Evolutionary conservation across 2,113 vertebrate species (phyloP), one percentile per base, ranked within the genome.

Genomic region (Ctenodactylus gundi): DNA sequence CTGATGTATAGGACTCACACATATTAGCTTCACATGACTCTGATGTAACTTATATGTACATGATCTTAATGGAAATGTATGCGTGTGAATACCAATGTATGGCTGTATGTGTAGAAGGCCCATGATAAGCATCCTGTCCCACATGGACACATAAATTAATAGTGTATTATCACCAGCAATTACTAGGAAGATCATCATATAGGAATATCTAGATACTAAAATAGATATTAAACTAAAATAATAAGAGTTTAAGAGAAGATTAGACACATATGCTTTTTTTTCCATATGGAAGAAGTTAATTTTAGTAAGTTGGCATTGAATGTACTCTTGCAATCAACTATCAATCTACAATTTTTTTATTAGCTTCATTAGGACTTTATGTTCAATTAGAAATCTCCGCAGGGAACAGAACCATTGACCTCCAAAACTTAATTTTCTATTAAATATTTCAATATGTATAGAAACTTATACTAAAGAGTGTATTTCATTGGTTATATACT

Each of bases 351-450:
- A 86, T 64, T 64, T 76, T 92, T 95, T 89, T 93, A 93, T 86
- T 78, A 94, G 58, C 44, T 73, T 96, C 81, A 78, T 93, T 97
- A 97, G 73, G n/a, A 73, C 80, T 87, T 95, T 86, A 62, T 81
- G 83, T 95, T 91, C 85, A 81, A 36, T 94, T 92, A 88, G 39
- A 17, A 85, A 55, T 44, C 82, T 62, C 80, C 68, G 20, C 67
- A 46, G 62, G 39, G 21, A 88, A n/a, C 41, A 85, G 62, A 95
- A 46, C 60, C 55, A 88, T 36, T 60, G 27, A 6, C 41, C 39
- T 51, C 57, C 41, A 39, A 90, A 93, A 92, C 77, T 90, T 57
- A 90, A 49, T 85, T 95, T 94, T 94, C 82, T 85, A 72, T 78
- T 46, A 88, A 67, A 90, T 93, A 95, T 92, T 95, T 82, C 44